Percentiles rank a stretch among this genome's conserved stretches.
Evolutionary conservation across 2,797 vertebrate species (phyloP).

Genomic region (Acanthopagrus latus): DNA sequence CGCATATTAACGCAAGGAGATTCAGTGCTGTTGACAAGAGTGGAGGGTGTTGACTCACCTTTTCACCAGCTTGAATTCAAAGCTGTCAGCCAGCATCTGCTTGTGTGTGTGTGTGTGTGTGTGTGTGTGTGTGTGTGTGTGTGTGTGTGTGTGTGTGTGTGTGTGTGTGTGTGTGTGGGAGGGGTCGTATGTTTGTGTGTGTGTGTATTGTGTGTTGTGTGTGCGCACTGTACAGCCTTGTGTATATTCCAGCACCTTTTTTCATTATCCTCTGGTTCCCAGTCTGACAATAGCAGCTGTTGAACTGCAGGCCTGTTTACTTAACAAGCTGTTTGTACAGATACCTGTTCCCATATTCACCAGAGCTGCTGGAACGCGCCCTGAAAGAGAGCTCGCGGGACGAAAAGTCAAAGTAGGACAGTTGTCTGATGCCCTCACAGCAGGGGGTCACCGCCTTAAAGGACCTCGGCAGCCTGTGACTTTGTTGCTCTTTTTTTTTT

Average conservation of each 20-base stretch:
- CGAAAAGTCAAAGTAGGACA: conserved; percentile 6
- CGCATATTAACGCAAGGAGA: conserved; percentile 43
- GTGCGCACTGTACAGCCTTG: background rate
- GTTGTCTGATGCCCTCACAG: conserved; percentile 16
- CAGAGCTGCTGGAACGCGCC: conserved; percentile 45
- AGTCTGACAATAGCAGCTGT: conserved; percentile 55
- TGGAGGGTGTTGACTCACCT: conserved; percentile 61
- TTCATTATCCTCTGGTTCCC: conserved; percentile 27
- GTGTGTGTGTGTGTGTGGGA: conserved; percentile 13
- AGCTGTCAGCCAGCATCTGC: conserved; percentile 64
- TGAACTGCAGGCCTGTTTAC: conserved; percentile 55
- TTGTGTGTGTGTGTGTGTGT: conserved; percentile 2
- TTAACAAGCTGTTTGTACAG: conserved; percentile 62
- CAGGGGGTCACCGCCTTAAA: background rate
- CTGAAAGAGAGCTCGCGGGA: conserved; percentile 11
- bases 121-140: background rate
- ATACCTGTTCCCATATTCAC: conserved; percentile 46
- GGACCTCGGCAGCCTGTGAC: background rate
- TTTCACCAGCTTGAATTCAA: conserved; percentile 52
- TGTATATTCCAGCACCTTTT: conserved; percentile 5
- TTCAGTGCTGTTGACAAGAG: conserved; percentile 50
- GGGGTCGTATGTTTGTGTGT: too few species aligned
- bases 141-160: too few species aligned
- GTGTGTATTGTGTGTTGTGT: background rate
- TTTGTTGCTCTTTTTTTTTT: background rate